phyloP scores from a whole-genome alignment of 2,888 invertebrate genomes.

The Labia minor region DNA sequence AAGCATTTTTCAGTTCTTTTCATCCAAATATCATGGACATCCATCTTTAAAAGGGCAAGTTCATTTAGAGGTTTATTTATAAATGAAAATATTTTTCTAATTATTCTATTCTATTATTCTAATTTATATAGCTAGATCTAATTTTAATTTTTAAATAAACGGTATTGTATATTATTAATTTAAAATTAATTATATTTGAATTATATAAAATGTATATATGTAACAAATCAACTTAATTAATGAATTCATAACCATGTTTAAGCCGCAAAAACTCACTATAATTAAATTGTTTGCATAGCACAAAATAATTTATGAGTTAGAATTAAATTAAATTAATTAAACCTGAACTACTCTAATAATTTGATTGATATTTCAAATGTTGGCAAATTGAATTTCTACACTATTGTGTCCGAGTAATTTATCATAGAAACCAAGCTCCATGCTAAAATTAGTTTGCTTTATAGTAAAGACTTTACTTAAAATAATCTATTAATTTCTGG shows the following conservation, averaged over 20 bases:
- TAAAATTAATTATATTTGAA: neutral
- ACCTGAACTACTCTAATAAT: slow-evolving; percentile 7
- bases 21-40: too few species aligned
- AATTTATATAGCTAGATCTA: too few species aligned
- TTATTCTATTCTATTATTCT: too few species aligned
- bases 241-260: slow-evolving; percentile 5
- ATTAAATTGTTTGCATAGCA: slow-evolving; percentile 13
- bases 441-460: slow-evolving; percentile 1
- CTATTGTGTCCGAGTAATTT: slow-evolving; percentile 13
- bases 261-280: slow-evolving; percentile 13
- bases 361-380: slow-evolving; percentile 13
- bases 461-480: neutral
- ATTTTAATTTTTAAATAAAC: too few species aligned
- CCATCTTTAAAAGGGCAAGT: too few species aligned
- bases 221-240: neutral
- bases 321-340: slow-evolving; percentile 13
- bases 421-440: neutral
- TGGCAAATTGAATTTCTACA: slow-evolving; percentile 13
- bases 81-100: neutral
- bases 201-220: neutral
- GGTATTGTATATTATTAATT: slow-evolving; percentile 1
- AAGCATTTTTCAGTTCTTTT: too few species aligned
- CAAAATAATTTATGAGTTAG: slow-evolving; percentile 13
- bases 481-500: neutral
- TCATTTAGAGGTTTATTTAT: too few species aligned